Base-by-base conservation (phyloP, 37 sponge, comb jelly and placozoan species). In the Agelas oroides region DNA sequence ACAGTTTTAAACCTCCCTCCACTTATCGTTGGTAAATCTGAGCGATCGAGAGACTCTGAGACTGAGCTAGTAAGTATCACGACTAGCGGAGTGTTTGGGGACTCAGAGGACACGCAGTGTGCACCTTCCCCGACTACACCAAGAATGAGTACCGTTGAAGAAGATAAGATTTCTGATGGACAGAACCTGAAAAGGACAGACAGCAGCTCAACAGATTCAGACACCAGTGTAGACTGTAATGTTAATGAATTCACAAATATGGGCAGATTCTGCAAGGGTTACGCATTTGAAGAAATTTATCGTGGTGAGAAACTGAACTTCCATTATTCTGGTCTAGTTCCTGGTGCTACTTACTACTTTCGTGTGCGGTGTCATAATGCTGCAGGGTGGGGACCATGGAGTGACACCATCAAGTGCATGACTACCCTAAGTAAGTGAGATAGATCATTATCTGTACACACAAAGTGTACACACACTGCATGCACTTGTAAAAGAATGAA, bases 371-470 rank as follows among this genome's bases (percentile, higher is more conserved):
- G 94, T 67, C 79, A 86, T 58, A 89, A 94, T 76, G 82, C 81
- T 36, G 82, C 85, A 40, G 90, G 94, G 25, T 86, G 90, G 87
- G 94, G 94, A 0, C 94, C 94, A 6, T 94, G 90, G 90, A 94
- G 94, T 68, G 83, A 86, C 53, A 86, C 88, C 15, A 41, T 89
- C 38, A 89, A 89, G 53, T 89, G 94, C 25, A 83, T 34, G 53
- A 83, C 83, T 25, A 60, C 65, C 57, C 64, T 61, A 77, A n/a
- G 65, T 61, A 14, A 61, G n/a, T 61, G n/a, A 14, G 5, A 12
- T 27, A n/a, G n/a, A 3, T 61, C 27, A 5, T 27, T 61, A 3
- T 12, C 27, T 5, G 27, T 56, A 56, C 58, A 56, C 15, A 19
- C 17, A 56, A 56, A 19, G 58, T 19, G 18, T 56, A 56, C 58